These are phyloP conservation scores for Eidolon dupreanum DNA, from an alignment of 2,797 vertebrate genomes.

Conservation along the genomic window DNA sequence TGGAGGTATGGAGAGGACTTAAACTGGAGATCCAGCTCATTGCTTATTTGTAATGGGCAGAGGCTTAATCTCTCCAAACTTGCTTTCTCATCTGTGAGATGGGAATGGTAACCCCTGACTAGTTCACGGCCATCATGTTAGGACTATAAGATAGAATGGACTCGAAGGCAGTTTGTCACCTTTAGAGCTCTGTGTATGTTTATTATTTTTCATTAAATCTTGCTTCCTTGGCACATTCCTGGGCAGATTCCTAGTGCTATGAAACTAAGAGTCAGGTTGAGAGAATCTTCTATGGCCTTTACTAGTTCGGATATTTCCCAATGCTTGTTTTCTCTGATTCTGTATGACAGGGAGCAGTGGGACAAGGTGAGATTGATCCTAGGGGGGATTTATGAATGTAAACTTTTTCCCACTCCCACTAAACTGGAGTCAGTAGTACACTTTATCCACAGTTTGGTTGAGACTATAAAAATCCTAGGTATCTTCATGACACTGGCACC, in stretches of 20 bases:
- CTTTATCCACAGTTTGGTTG: not conserved
- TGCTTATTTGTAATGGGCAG: not conserved
- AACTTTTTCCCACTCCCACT: not conserved
- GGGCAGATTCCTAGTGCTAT: not conserved
- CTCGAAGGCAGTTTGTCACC: not conserved
- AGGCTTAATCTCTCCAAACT: not conserved
- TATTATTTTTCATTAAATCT: conserved; percentile 7
- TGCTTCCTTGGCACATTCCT: not conserved
- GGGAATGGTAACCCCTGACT: not conserved
- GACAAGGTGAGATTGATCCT: not conserved
- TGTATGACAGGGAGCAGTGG: not conserved
- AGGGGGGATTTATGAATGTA: not conserved
- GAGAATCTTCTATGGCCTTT: not conserved
- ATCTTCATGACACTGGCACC: not conserved
- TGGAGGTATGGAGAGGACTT: not conserved
- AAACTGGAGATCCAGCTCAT: not conserved
- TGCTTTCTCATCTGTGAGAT: not conserved
- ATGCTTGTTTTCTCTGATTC: not conserved
- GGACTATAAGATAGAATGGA: not conserved
- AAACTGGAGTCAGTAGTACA: not conserved
- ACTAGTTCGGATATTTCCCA: not conserved
- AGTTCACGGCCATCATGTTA: not conserved
- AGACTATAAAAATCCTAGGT: not conserved
- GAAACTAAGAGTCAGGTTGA: not conserved
- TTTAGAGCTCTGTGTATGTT: not conserved